phyloP scores from a whole-genome alignment of 2,113 vertebrate genomes.

The Varanus komodoensis region DNA sequence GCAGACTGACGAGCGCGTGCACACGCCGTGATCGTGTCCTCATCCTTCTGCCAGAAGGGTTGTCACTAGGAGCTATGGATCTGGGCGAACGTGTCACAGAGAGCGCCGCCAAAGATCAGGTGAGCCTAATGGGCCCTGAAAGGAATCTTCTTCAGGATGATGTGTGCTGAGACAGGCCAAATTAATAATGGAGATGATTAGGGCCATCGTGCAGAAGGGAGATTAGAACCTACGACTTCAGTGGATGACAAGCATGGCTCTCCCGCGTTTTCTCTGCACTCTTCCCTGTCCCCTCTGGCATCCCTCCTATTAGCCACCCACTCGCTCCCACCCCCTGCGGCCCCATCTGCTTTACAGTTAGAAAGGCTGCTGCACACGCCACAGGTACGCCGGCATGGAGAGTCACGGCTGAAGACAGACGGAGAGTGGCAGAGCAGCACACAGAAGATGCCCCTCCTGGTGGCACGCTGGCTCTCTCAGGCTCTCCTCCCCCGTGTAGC shows the following conservation, averaged over 20 bases:
- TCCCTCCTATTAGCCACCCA: not conserved
- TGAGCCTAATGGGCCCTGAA: constrained; percentile 74
- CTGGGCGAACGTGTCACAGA: constrained; percentile 44
- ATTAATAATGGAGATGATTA: constrained; percentile 70
- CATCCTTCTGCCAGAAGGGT: not conserved
- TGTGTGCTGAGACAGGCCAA: constrained; percentile 66
- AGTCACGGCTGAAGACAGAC: not conserved
- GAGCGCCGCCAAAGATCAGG: constrained; percentile 36
- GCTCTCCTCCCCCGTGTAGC: not conserved
- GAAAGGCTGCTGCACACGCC: not conserved
- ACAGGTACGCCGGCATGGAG: not conserved
- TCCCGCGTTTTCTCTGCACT: not conserved
- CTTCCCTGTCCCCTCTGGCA: fast-evolving
- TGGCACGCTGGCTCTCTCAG: not conserved
- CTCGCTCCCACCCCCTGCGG: not conserved
- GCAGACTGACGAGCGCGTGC: not conserved
- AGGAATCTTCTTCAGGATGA: constrained; percentile 70
- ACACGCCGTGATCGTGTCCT: not conserved
- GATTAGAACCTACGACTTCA: constrained; percentile 12
- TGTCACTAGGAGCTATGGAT: constrained; percentile 42
- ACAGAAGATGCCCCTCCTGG: not conserved
- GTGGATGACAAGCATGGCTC: not conserved
- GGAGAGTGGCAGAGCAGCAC: not conserved
- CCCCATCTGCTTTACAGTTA: not conserved
- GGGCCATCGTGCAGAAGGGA: constrained; percentile 59